Evolutionary conservation across 2,888 invertebrate genomes (phyloP), one percentile per base, ranked within the genome.

Genomic region (Drosophila barbarae): DNA sequence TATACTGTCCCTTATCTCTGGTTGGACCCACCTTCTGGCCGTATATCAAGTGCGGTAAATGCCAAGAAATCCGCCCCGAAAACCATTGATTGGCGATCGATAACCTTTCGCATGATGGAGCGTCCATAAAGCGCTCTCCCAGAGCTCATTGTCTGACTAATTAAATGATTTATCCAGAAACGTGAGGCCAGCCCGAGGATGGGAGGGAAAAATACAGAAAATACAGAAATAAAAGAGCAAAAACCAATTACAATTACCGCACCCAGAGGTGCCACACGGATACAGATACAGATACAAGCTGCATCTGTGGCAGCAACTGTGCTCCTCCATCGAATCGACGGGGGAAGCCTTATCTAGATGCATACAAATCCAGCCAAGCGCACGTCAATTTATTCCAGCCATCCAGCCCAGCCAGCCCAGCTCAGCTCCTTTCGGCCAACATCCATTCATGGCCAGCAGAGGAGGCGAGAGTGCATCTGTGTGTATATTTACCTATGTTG

Each of bases 231-330:
- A 63, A 50, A 75, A 59, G 53, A 64, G 57, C 53, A 83, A 85
- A 85, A 84, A 84, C 86, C 84, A 84, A 84, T 84, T 84, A 84
- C 84, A 85, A 86, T 85, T 84, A 86, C 84, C 86, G 85, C 86
- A 86, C 86, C 84, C 84, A 86, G 73, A 85, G 86, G 84, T 84
- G 83, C 83, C 84, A 84, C 79, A 73, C 76, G 52, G 49, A 70
- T 61, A 69, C 21, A 59, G 26, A 49, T 26, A 34, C 32, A 59
- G 35, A 56, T 72, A 73, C 59, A 66, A 59, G 55, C 46, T 52
- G 44, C 51, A 58, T 58, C 54, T 60, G 69, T 60, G 38, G 53
- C 69, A 74, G 56, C 70, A 67, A 49, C 53, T 35, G 39, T 26
- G 39, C 64, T 53, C 42, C 58, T 49, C 65, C 73, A 71, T 60